These are phyloP conservation scores for Drosophila imparisetae DNA, from an alignment of 2,888 invertebrate species.

Conservation along the genomic window DNA sequence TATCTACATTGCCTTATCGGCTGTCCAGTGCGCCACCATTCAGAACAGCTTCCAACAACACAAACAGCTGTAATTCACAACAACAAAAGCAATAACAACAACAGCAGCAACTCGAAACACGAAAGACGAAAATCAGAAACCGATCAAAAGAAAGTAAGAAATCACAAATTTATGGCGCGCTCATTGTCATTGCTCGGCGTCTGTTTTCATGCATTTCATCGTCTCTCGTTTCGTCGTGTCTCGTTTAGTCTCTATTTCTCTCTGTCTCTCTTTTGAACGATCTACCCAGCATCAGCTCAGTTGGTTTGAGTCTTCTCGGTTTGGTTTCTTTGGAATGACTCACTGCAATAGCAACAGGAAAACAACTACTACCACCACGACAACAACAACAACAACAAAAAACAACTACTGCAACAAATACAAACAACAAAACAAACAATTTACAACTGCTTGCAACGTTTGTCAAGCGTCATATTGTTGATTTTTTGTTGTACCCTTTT, in stretches of 20 bases:
- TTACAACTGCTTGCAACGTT: constrained; percentile 54
- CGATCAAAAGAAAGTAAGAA: constrained; percentile 66
- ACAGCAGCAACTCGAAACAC: constrained; percentile 18
- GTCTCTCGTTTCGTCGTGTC: constrained; percentile 1
- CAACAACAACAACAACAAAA: constrained; percentile 20
- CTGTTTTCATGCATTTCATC: constrained; percentile 1
- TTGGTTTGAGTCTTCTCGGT: constrained; percentile 8
- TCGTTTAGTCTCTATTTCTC: constrained; percentile 1
- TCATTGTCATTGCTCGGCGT: constrained; percentile 57
- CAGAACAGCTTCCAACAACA: constrained; percentile 25
- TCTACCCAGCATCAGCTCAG: constrained; percentile 8
- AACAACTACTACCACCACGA: constrained; percentile 15
- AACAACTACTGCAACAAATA: constrained; percentile 24
- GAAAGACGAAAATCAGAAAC: constrained; percentile 24
- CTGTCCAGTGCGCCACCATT: constrained; percentile 14
- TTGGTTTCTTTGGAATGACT: constrained; percentile 47
- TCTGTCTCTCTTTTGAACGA: constrained; percentile 5
- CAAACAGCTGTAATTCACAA: constrained; percentile 2
- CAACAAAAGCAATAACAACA: constrained; percentile 20
- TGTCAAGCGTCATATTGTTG: constrained; percentile 1
- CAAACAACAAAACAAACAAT: constrained; percentile 29
- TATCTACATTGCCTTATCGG: constrained; percentile 48
- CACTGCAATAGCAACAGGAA: constrained; percentile 39
- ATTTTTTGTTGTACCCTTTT: constrained; percentile 21
- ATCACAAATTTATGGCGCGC: constrained; percentile 66